Evolutionary conservation across 2,113 vertebrate genomes (phyloP), one percentile per base, ranked within the genome.

Genomic region (Rhynchomys soricoides): DNA sequence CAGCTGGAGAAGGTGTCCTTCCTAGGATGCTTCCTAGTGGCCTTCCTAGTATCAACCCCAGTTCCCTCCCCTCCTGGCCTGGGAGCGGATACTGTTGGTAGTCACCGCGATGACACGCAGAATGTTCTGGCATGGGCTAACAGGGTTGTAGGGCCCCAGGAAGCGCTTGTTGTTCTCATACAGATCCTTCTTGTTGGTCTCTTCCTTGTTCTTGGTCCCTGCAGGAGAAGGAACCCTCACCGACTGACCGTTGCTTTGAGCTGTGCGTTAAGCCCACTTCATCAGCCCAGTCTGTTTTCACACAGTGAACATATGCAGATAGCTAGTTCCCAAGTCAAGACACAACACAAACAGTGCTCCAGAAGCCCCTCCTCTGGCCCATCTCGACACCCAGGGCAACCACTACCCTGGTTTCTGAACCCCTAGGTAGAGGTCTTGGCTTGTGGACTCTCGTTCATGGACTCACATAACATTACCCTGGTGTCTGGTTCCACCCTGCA

Each of bases 81-180:
- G 52, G 26, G 66, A 40, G 73, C 74, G 40, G 2, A 37, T n/a
- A 93, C 68, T 13, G 40, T 19, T n/a, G 79, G 82, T 37, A 40
- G 75, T 98, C 96, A 98, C 98, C 95, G 95, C 82, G 0, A 98
- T 97, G 78, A 98, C 97, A 1, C 89, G 96, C 77, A 96, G 78
- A 73, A 98, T 97, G 94, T 98, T 98, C 94, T 98, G 96, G 75
- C 97, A 95, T 0, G 97, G 96, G 66, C 79, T 97, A 85, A n/a
- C 40, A 3, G 97, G 95, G 59, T 98, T 93, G 71, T 98, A 98
- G 89, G 94, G 93, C 19, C 97, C 98, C 93, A 98, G 89, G 74
- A 96, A 97, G 37, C 45, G 77, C 93, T 88, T 97, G 91, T 91
- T 97, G 71, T 57, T 97, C 95, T 97, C 90, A 13, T 96, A 96